phyloP scores from a whole-genome alignment of 2,113 vertebrate species.

The Scopus umbretta region DNA sequence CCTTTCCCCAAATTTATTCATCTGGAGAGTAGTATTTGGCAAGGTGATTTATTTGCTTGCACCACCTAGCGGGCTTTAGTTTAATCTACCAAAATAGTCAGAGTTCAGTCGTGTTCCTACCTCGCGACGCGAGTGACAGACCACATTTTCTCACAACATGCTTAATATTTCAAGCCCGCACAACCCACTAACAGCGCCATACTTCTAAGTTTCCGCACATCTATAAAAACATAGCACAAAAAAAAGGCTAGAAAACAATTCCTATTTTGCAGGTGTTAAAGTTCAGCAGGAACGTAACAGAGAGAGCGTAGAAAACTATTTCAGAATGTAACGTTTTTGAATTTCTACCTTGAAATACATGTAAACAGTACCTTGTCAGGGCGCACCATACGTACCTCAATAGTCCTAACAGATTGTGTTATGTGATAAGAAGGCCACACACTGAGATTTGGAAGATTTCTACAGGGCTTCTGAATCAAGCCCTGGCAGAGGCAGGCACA shows the following conservation, averaged over 20 bases:
- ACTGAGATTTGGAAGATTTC: neutral
- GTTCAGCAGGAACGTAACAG: neutral
- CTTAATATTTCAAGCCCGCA: neutral
- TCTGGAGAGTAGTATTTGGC: neutral
- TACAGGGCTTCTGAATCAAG: neutral
- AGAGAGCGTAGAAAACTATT: neutral
- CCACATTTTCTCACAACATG: neutral
- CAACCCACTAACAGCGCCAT: neutral
- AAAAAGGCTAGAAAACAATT: neutral
- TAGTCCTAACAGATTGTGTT: neutral
- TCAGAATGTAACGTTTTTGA: neutral
- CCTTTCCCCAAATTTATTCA: neutral
- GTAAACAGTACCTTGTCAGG: neutral
- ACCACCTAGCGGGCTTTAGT: conserved; percentile 44
- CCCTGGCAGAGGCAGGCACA: neutral
- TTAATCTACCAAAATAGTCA: neutral
- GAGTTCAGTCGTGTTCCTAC: neutral
- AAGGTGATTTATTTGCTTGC: conserved; percentile 51
- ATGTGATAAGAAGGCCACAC: neutral
- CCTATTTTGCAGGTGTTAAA: neutral
- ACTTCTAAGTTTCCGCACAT: neutral
- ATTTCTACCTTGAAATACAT: neutral
- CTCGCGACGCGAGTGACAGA: neutral
- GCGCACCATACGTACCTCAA: neutral
- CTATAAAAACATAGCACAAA: neutral